phyloP scores from a whole-genome alignment of 1,140 invertebrate species.

The Zaprionus ornatus region DNA sequence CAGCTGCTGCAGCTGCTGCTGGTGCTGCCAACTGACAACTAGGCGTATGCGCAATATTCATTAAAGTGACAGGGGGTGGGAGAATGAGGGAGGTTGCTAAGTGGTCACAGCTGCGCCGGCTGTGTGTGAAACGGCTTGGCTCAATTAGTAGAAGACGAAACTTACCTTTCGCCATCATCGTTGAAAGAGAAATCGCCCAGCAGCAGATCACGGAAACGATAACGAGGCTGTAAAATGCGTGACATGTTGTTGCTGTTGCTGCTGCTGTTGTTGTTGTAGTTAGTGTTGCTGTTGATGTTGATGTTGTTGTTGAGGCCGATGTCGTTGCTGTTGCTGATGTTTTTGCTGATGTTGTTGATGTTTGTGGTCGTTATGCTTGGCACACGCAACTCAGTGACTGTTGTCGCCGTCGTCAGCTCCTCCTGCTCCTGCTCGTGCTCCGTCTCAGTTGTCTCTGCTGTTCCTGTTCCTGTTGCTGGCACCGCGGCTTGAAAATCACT shows the following conservation, averaged over 20 bases:
- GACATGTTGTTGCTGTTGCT: conserved; percentile 67
- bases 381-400: conserved; percentile 50
- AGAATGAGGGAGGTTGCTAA: neutral
- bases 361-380: conserved; percentile 58
- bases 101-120: conserved; percentile 45
- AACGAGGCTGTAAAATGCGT: conserved; percentile 85
- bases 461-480: conserved; percentile 12
- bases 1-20: conserved; percentile 7
- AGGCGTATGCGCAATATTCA: conserved; percentile 57
- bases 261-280: conserved; percentile 28
- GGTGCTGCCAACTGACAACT: conserved; percentile 22
- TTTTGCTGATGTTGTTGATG: conserved; percentile 44
- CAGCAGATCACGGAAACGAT: conserved; percentile 91
- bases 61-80: conserved; percentile 6
- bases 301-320: conserved; percentile 37
- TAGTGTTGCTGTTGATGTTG: conserved; percentile 39
- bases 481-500: conserved; percentile 66
- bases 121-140: conserved; percentile 12
- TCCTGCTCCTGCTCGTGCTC: conserved; percentile 16
- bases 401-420: conserved; percentile 13
- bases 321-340: conserved; percentile 33
- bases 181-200: conserved; percentile 91
- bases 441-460: conserved; percentile 22
- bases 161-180: conserved; percentile 87
- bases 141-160: conserved; percentile 33